Percentiles rank a stretch among this genome's conserved stretches.
Conservation (phyloP, 92 coral and sea anemone genomes). For the Palythoa grandiflora region DNA sequence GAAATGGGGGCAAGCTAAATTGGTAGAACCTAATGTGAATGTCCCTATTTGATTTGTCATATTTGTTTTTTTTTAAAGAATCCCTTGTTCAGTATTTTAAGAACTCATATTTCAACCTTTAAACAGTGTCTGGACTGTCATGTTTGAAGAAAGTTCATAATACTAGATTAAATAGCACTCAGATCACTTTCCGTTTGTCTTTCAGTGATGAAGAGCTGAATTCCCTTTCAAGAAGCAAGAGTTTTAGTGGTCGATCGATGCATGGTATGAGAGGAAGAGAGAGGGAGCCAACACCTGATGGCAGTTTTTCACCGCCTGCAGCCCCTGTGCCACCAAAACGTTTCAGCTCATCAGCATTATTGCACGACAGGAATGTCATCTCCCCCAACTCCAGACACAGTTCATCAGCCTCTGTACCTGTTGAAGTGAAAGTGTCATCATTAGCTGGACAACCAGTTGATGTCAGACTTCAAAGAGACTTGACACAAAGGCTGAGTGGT, state of each 20-base stretch:
- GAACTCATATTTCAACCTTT: no score
- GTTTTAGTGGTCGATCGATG: constrained; percentile 77
- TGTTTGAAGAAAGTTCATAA: no score
- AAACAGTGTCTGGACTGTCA: no score
- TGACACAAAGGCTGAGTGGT: constrained; percentile 56
- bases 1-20: no score
- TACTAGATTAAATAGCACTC: no score
- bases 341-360: constrained; percentile 78
- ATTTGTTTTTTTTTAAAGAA: no score
- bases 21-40: no score
- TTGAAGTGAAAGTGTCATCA: constrained; percentile 48
- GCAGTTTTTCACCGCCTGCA: constrained; percentile 58
- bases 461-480: constrained; percentile 58
- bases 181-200: background rate
- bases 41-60: no score
- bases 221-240: constrained; percentile 67
- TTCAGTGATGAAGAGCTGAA: constrained; percentile 20
- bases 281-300: constrained; percentile 46
- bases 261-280: constrained; percentile 72
- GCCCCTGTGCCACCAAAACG: constrained; percentile 80
- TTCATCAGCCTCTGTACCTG: constrained; percentile 60
- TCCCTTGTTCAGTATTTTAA: no score
- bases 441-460: constrained; percentile 43
- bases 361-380: constrained; percentile 59
- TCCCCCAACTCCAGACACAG: constrained; percentile 48